Conservation (phyloP, 2,888 invertebrate species). For the Heliconius ethilla region DNA sequence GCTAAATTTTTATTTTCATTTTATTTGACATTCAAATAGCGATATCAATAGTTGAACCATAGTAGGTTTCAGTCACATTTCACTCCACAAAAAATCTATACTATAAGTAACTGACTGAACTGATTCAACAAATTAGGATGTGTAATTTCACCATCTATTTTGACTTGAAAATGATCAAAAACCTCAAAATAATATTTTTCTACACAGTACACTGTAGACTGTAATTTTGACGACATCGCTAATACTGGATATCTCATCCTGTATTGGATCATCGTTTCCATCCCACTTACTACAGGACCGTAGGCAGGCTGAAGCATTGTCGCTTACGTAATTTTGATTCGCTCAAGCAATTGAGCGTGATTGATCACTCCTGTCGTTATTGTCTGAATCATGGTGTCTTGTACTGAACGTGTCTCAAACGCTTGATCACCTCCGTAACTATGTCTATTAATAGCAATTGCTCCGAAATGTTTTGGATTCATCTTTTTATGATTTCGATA, state of each 20-base stretch:
- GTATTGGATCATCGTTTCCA: slow-evolving; percentile 40
- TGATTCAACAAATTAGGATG: background rate
- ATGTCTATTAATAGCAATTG: slow-evolving; percentile 31
- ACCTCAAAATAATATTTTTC: background rate
- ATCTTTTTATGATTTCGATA: background rate
- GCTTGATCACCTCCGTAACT: slow-evolving; percentile 35
- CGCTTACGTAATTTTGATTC: slow-evolving; percentile 43
- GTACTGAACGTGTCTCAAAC: slow-evolving; percentile 39
- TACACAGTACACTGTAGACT: background rate
- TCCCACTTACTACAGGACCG: slow-evolving; percentile 39
- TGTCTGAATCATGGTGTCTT: slow-evolving; percentile 61
- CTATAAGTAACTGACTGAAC: background rate
- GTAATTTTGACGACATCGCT: slow-evolving; percentile 18
- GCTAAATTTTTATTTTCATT: background rate
- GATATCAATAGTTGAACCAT: background rate
- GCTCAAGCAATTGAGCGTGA: slow-evolving; percentile 65
- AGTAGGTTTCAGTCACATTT: background rate
- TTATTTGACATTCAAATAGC: background rate
- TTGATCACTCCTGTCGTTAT: slow-evolving; percentile 64
- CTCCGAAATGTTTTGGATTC: background rate
- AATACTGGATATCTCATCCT: slow-evolving; percentile 37
- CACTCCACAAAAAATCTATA: background rate
- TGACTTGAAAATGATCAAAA: background rate
- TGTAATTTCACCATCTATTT: background rate
- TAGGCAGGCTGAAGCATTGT: slow-evolving; percentile 42